phyloP scores from a whole-genome alignment of 2,888 invertebrate genomes.

The Pheosia gnoma region DNA sequence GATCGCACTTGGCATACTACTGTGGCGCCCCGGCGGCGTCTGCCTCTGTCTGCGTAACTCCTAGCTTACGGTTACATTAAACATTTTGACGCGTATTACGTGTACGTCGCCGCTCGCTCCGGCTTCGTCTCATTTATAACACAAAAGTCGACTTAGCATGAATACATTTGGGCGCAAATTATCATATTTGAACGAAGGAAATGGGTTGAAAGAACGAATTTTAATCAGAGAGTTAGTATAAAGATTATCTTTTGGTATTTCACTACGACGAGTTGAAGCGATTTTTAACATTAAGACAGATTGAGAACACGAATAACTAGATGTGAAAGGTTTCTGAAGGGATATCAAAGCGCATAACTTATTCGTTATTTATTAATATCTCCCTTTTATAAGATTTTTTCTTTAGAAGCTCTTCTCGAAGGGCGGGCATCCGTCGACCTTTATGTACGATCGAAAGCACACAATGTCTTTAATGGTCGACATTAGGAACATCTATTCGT shows the following conservation, averaged over 20 bases:
- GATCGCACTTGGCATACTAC: too few species aligned
- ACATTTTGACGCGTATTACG: constrained; percentile 19
- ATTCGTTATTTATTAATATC: constrained; percentile 66
- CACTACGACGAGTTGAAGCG: not conserved
- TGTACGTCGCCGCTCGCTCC: constrained; percentile 11
- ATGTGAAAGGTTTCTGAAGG: constrained; percentile 47
- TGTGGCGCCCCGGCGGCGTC: not conserved
- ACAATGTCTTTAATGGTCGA: constrained; percentile 74
- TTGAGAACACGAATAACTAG: constrained; percentile 28
- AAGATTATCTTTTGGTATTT: constrained; percentile 31
- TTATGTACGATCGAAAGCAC: constrained; percentile 72
- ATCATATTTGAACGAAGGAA: constrained; percentile 46
- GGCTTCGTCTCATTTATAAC: constrained; percentile 30
- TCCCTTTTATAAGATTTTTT: constrained; percentile 58
- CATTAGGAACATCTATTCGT: constrained; percentile 75
- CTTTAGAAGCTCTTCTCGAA: constrained; percentile 57
- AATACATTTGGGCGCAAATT: constrained; percentile 41
- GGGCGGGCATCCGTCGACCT: constrained; percentile 52
- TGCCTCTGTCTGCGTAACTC: constrained; percentile 6
- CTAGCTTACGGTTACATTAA: constrained; percentile 14
- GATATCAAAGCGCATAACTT: constrained; percentile 55
- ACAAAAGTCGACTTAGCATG: constrained; percentile 40
- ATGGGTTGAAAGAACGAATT: constrained; percentile 48
- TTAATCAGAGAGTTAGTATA: constrained; percentile 50
- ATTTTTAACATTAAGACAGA: not conserved